A percentile compares a stretch with the other conserved stretches of the same genome.
Conservation (phyloP, 2,113 vertebrate species). For the Rutilus rutilus region DNA sequence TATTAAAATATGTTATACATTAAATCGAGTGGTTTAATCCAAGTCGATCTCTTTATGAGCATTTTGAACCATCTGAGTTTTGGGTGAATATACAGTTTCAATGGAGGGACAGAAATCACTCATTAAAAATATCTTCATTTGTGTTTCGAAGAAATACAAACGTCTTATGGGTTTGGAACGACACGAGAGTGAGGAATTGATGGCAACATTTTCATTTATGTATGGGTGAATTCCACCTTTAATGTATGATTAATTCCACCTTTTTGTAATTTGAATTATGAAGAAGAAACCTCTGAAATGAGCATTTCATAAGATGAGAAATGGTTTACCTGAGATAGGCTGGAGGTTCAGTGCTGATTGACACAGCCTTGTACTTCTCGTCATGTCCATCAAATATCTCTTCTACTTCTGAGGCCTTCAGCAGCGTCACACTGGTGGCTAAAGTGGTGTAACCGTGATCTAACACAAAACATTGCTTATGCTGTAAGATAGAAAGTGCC, state of each 20-base stretch:
- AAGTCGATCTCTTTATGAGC: too few relatives aligned
- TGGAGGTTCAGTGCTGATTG: constrained; percentile 97
- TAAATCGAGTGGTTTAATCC: neutral
- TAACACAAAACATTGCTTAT: constrained; percentile 66
- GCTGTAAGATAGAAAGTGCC: constrained; percentile 15
- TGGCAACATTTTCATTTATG: too few relatives aligned
- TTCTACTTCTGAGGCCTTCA: constrained; percentile 97
- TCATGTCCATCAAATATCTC: constrained; percentile 98
- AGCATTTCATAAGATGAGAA: neutral
- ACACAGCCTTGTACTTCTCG: constrained; percentile 98
- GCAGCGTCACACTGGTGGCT: constrained; percentile 95
- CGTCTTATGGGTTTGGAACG: too few relatives aligned
- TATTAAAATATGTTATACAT: too few relatives aligned
- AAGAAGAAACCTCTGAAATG: neutral
- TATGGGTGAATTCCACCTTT: too few relatives aligned
- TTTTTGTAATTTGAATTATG: neutral
- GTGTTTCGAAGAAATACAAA: too few relatives aligned
- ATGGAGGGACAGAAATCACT: too few relatives aligned
- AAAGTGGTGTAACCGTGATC: constrained; percentile 96
- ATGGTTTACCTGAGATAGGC: constrained; percentile 91
- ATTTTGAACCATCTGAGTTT: too few relatives aligned
- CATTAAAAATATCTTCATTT: too few relatives aligned
- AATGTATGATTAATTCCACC: neutral
- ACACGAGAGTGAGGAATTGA: too few relatives aligned
- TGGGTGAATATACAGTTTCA: too few relatives aligned